A percentile compares a stretch with the other conserved stretches of the same genome.
phyloP scores from a whole-genome alignment of 2,888 invertebrate species.

The Formica aserva region DNA sequence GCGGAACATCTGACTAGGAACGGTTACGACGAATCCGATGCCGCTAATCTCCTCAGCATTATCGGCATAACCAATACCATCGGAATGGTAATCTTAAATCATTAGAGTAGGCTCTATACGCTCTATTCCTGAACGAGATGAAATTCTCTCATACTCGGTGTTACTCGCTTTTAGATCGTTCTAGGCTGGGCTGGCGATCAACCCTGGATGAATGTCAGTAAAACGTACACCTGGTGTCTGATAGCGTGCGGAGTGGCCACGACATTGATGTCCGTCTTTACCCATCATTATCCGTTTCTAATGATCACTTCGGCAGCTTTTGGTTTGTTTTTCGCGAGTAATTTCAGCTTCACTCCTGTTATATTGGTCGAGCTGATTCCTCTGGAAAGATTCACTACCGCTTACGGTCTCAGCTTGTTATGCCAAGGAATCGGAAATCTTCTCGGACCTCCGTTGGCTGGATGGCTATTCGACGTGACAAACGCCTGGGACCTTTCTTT shows the following conservation, averaged over 20 bases:
- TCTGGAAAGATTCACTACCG: conserved; percentile 95
- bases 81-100: conserved; percentile 91
- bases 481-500: conserved; percentile 92
- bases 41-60: conserved; percentile 93
- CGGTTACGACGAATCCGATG: conserved; percentile 90
- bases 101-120: conserved; percentile 75
- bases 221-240: conserved; percentile 93
- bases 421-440: conserved; percentile 97
- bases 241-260: conserved; percentile 89
- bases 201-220: conserved; percentile 92
- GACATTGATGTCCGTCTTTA: conserved; percentile 88
- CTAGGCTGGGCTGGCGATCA: conserved; percentile 96
- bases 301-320: conserved; percentile 89
- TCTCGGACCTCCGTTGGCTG: conserved; percentile 96
- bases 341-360: conserved; percentile 96
- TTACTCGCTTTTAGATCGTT: conserved; percentile 87
- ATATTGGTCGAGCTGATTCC: conserved; percentile 95
- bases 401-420: conserved; percentile 95
- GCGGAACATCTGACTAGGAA: conserved; percentile 93
- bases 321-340: conserved; percentile 96
- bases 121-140: not conserved
- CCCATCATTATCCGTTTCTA: conserved; percentile 86
- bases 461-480: conserved; percentile 90
- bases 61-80: conserved; percentile 96
- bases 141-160: not conserved